phyloP scores from a whole-genome alignment of 2,113 vertebrate species.

The Paralichthys olivaceus region DNA sequence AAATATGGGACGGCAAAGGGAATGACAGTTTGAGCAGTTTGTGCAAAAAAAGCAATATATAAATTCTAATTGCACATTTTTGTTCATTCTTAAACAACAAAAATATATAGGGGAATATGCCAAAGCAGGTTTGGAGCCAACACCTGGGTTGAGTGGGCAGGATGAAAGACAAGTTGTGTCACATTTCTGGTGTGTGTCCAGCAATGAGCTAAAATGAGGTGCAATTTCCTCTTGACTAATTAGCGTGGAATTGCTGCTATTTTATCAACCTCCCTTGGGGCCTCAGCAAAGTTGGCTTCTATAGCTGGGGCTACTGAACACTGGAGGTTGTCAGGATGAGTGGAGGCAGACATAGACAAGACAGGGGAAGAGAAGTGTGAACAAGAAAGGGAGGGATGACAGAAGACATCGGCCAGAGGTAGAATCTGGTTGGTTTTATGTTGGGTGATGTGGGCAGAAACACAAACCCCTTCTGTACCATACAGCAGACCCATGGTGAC shows the following conservation, averaged over 20 bases:
- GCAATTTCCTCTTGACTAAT: constrained; percentile 84
- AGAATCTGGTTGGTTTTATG: constrained; percentile 13
- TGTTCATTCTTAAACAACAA: not conserved
- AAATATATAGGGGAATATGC: not conserved
- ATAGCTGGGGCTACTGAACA: constrained; percentile 16
- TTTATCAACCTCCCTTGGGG: constrained; percentile 66
- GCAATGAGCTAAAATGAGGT: constrained; percentile 81
- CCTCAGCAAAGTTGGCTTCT: constrained; percentile 25
- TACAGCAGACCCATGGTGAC: not conserved
- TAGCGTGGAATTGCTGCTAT: constrained; percentile 75
- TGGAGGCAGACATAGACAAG: constrained; percentile 20
- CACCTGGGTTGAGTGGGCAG: constrained; percentile 70
- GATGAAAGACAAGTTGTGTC: constrained; percentile 63
- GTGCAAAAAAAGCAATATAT: not conserved
- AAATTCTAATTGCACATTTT: not conserved
- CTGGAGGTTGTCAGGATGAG: constrained; percentile 55
- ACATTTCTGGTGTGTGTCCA: constrained; percentile 66
- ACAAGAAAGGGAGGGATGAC: not conserved
- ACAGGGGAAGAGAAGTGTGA: constrained; percentile 27
- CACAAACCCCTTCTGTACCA: not conserved
- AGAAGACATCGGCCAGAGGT: constrained; percentile 28
- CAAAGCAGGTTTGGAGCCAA: constrained; percentile 34
- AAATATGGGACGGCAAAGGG: not conserved
- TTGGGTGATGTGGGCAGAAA: constrained; percentile 8
- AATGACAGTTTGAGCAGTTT: constrained; percentile 10